Conservation (phyloP, 2,113 vertebrate species). For the Campylorhamphus procurvoides region DNA sequence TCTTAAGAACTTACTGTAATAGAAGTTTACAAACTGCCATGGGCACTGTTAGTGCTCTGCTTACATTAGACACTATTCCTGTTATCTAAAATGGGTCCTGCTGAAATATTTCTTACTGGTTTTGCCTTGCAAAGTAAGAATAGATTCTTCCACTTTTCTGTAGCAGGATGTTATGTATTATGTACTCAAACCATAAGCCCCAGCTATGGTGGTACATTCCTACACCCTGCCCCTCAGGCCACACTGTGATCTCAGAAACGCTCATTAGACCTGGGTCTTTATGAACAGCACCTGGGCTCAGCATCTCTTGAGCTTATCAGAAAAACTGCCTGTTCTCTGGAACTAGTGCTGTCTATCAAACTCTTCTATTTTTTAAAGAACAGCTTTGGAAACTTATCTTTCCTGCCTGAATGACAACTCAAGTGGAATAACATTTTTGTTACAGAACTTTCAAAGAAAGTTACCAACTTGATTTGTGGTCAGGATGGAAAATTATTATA, state of each 20-base stretch:
- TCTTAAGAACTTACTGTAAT: background rate
- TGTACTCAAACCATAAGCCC: background rate
- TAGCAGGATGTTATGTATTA: background rate
- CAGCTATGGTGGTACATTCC: rapidly evolving
- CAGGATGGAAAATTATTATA: background rate
- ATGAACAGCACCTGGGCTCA: background rate
- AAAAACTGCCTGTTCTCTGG: background rate
- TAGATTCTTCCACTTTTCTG: background rate
- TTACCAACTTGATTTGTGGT: background rate
- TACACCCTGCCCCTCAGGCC: background rate
- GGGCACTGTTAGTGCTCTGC: background rate
- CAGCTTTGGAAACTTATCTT: background rate
- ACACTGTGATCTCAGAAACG: background rate
- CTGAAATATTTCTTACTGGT: background rate
- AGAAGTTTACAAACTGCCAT: background rate
- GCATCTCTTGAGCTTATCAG: background rate
- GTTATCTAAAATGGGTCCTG: background rate
- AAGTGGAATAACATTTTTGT: background rate
- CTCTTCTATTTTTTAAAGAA: background rate
- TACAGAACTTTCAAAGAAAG: background rate
- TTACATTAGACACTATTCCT: background rate
- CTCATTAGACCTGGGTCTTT: background rate
- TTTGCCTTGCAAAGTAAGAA: background rate
- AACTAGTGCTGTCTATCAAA: background rate
- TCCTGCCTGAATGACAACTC: background rate